Conservation (phyloP, 2,888 invertebrate genomes). For the Ecliptopera silaceata region DNA sequence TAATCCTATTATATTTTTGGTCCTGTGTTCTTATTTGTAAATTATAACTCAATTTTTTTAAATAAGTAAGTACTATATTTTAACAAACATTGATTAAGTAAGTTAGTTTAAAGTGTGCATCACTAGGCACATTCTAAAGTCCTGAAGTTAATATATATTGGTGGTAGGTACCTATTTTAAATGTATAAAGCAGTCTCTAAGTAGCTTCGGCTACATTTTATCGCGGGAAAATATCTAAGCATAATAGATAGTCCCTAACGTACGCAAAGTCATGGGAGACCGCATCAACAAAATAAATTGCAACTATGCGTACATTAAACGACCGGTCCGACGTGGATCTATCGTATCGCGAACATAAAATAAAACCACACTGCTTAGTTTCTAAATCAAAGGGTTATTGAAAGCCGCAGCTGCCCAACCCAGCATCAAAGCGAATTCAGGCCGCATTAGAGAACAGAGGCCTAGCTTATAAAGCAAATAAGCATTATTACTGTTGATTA, state of each 20-base stretch:
- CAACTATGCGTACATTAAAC: slow-evolving; percentile 18
- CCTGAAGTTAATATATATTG: too few species aligned
- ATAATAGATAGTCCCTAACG: background rate
- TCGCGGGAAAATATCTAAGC: background rate
- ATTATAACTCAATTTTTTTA: too few species aligned
- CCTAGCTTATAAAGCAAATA: background rate
- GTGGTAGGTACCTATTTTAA: too few species aligned
- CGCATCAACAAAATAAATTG: slow-evolving; percentile 2
- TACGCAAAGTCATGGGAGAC: background rate
- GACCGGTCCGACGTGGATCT: slow-evolving; percentile 9
- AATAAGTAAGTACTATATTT: too few species aligned
- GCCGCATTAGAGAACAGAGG: slow-evolving; percentile 43
- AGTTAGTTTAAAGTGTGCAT: too few species aligned
- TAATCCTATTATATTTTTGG: too few species aligned
- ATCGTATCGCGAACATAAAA: slow-evolving; percentile 32
- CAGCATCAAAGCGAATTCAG: slow-evolving; percentile 51
- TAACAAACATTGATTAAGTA: too few species aligned
- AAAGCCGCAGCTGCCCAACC: slow-evolving; percentile 54
- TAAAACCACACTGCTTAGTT: slow-evolving; percentile 38
- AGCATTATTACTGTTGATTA: background rate
- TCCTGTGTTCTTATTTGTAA: too few species aligned
- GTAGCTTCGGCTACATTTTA: background rate
- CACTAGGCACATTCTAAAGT: too few species aligned
- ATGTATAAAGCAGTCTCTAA: too few species aligned
- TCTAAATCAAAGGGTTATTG: slow-evolving; percentile 53